Conservation (phyloP, 2,888 invertebrate species). For the Drosophila subsilvestris region DNA sequence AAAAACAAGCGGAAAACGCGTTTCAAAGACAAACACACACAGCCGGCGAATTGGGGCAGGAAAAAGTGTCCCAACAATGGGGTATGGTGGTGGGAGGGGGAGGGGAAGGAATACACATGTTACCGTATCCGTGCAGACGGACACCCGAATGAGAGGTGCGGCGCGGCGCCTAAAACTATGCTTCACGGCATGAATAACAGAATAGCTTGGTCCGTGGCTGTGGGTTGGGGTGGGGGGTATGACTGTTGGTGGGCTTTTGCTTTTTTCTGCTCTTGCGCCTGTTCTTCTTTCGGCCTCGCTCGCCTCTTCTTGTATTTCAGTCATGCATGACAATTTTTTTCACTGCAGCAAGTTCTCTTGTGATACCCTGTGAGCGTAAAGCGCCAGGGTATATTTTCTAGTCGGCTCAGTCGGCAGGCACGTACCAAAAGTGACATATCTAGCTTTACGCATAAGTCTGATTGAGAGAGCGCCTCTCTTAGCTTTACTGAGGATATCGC, state of each 20-base stretch:
- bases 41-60: constrained; percentile 5
- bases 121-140: constrained; percentile 26
- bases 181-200: constrained; percentile 48
- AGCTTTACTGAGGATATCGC: no score
- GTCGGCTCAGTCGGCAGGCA: no score
- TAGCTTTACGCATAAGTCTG: no score
- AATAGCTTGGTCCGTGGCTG: constrained; percentile 21
- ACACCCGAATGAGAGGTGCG: constrained; percentile 21
- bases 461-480: no score
- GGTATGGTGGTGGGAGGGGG: background rate
- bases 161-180: constrained; percentile 65
- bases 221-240: background rate
- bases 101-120: constrained; percentile 33
- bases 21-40: constrained; percentile 50
- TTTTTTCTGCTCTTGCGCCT: background rate
- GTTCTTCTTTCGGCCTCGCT: background rate
- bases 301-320: constrained; percentile 69
- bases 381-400: background rate
- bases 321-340: constrained; percentile 76
- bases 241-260: background rate
- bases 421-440: no score
- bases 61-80: background rate
- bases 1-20: constrained; percentile 41
- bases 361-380: background rate
- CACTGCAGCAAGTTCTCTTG: constrained; percentile 61